These are phyloP conservation scores for Eulimnadia texana DNA, from an alignment of 1,140 invertebrate genomes.

Conservation along the genomic window DNA sequence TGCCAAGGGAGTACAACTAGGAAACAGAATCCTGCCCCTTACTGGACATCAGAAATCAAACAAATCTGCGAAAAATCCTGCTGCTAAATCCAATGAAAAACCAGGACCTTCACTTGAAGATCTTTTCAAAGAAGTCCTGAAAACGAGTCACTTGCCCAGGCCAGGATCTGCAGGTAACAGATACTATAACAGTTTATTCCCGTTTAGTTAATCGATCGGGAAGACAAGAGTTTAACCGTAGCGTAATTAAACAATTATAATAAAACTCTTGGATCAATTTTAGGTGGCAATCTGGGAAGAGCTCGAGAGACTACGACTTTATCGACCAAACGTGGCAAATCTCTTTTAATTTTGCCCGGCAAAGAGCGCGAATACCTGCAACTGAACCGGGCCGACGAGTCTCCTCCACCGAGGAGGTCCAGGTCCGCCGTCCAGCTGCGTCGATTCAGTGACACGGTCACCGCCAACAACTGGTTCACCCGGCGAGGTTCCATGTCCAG, in stretches of 20 bases:
- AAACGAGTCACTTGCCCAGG: background rate
- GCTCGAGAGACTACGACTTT: background rate
- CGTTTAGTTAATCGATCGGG: too few species aligned
- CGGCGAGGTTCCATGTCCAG: constrained; percentile 1
- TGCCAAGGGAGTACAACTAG: constrained; percentile 9
- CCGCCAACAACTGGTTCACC: background rate
- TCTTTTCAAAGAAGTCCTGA: background rate
- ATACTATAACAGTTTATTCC: background rate
- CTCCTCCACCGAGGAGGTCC: background rate
- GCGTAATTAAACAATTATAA: background rate
- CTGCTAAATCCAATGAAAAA: background rate
- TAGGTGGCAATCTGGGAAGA: background rate
- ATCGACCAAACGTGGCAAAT: background rate
- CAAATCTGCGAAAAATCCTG: background rate
- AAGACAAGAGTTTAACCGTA: too few species aligned
- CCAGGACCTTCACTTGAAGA: background rate
- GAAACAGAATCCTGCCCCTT: constrained; percentile 1
- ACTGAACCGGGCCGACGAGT: background rate
- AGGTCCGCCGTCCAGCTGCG: background rate
- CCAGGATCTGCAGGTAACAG: background rate
- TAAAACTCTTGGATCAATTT: background rate
- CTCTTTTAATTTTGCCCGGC: background rate
- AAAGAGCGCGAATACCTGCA: background rate
- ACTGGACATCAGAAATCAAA: background rate
- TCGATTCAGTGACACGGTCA: background rate